A percentile compares a stretch with the other conserved stretches of the same genome.
These are phyloP conservation scores for Saimiri boliviensis DNA, from an alignment of 2,113 vertebrate genomes.

Conservation along the genomic window DNA sequence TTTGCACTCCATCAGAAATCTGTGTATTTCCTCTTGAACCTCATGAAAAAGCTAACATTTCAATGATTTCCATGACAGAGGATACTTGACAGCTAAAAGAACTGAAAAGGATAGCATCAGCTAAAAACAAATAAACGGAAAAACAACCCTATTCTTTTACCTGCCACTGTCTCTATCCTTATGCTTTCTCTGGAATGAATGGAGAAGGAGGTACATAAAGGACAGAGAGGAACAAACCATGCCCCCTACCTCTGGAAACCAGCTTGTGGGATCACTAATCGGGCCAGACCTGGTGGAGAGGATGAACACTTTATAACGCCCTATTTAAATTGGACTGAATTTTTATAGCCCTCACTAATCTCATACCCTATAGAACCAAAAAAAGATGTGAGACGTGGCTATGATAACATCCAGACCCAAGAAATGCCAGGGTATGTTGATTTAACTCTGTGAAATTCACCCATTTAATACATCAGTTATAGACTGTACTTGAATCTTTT, in stretches of 20 bases:
- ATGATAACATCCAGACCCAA: neutral
- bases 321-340: neutral
- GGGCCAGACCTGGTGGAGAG: neutral
- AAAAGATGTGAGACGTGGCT: neutral
- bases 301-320: neutral
- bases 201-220: neutral
- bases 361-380: neutral
- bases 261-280: neutral
- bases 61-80: neutral
- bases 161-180: neutral
- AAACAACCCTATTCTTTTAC: neutral
- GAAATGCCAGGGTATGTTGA: neutral
- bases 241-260: rapidly evolving
- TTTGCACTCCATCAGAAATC: neutral
- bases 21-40: neutral
- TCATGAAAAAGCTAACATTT: neutral
- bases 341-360: neutral
- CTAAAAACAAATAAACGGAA: neutral
- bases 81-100: neutral
- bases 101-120: neutral
- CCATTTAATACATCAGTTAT: neutral
- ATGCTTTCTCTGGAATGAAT: neutral
- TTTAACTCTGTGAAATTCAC: neutral
- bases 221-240: neutral
- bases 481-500: neutral